Base-by-base conservation (phyloP, 2,888 invertebrate genomes). In the Nomada goodeniana region DNA sequence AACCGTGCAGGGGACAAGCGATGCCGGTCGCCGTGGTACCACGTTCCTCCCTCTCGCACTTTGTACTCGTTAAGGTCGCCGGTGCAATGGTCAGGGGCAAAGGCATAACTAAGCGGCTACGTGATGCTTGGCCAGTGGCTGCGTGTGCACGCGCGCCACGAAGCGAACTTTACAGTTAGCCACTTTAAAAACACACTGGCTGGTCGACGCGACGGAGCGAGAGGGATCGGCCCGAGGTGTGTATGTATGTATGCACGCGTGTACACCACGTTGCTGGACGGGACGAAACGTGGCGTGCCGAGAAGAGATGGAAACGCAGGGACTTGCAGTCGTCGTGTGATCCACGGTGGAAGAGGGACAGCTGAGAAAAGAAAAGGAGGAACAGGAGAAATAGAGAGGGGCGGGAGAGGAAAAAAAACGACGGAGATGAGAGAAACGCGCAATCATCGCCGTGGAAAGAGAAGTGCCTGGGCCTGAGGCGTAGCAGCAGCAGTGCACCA, bases 111-210 rank as follows among this genome's bases (percentile, higher is more conserved):
- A 83, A 84, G 71, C 80, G 77, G 80, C 60, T 84, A 83, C 84
- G 84, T 77, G 83, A 71, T 69, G 72, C 76, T 65, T 59, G 63
- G 64, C 67, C 71, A 55, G 64, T 50, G 75, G 79, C 76, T 69
- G 75, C 76, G 75, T 76, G 79, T 67, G 72, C 75, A 76, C 80
- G 80, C 72, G 82, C 81, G 75, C 80, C 82, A 67, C 83, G 67
- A 18, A 71, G 65, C 76, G 59, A 76, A 79, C 87, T 90, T 90
- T 90, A 90, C 90, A 89, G 90, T 90, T 90, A 90, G 83, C 78
- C 76, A 86, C 86, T 88, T 89, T 82, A 85, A 88, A 90, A 88
- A 80, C 79, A 80, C 80, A 82, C 84, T 69, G 76, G 47, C 57
- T 42, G 67, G 29, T 18, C 55, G 76, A 26, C 13, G 15, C 61